Base-by-base conservation (phyloP, 2,113 vertebrate species). In the Mastomys coucha region DNA sequence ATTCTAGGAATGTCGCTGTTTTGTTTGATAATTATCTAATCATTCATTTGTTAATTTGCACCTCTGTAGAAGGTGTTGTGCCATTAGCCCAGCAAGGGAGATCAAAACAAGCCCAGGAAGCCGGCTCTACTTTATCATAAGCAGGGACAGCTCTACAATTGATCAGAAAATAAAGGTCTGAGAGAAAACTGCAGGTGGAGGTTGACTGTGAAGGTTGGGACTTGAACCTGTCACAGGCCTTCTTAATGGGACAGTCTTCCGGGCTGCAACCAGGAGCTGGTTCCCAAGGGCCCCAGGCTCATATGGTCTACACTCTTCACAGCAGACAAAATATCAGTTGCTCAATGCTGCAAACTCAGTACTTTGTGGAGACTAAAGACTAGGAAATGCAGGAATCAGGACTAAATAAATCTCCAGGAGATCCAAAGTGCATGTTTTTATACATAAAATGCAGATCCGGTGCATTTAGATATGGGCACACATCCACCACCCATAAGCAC, bases 401-500 rank as follows among this genome's bases (percentile, higher is more conserved):
- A 69, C 73, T 96, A 89, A 89, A 65, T 86, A 92, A 88, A 91
- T 67, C 91, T 75, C 94, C 22, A 73, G 65, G 78, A 73, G 89
- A 91, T 80, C 86, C 77, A 91, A 95, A 94, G 39, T 76, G 56
- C 17, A 60, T 58, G 58, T 89, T 93, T 86, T 89, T 82, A 80
- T 58, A 49, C 58, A 28, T 72, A 85, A 88, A 91, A 89, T n/a
- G 7, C 22, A 39, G 56, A 1, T 24, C 39, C 9, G 11, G 28
- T 91, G 69, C 70, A 93, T 65, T 95, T 87, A 91, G 53, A 75
- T 89, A 91, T 77, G 80, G 77, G 51, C 73, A 95, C 80, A 91
- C 24, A 87, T 7, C 93, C 63, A 45, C 49, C 20, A 88, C 36
- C 53, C 89, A 93, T 95, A 94, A 95, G 76, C 91, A 93, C 19